Base-by-base conservation (phyloP, 2,113 vertebrate genomes). In the Syrrhaptes paradoxus region DNA sequence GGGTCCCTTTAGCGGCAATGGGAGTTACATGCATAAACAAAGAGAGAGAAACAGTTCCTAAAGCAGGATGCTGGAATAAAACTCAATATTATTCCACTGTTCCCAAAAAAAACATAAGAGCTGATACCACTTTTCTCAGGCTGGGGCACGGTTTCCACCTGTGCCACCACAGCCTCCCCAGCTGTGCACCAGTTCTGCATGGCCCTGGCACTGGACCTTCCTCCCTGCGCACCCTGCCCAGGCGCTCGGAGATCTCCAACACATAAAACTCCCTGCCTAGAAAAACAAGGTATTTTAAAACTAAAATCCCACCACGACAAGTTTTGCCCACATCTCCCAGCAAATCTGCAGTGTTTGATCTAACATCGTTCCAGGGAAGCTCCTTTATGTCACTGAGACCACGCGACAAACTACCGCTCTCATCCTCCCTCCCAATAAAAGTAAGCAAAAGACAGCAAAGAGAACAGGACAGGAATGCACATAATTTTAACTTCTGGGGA, bases 1-100 rank as follows among this genome's bases (percentile, higher is more conserved):
- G 63, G 96, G 84, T 76, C 89, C 91, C 52, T 48, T 91, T 62
- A 48, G 82, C 74, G 87, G 92, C 90, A 87, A 70, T 91, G 72
- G 89, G 75, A 95, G 93, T 96, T 97, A 93, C 70, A 85, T 71
- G 63, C 81, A 77, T 82, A 97, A 95, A 89, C n/a, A 20, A 95
- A 95, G 76, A 91, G 88, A 91, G 52, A 90, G 80, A 65, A 94
- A 84, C 79, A 91, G 57, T 85, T 91, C 89, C 79, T 90, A 82
- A 61, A 96, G 87, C 75, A 92, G 86, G 73, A 93, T 45, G 54
- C 19, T 89, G 79, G 90, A 94, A 97, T 90, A 89, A 73, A 89
- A 68, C 32, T 90, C 62, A 31, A 90, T 94, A 51, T 54, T 96
- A 90, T 91, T 90, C 95, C 90, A 70, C 82, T 91, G 67, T 41